phyloP scores from a whole-genome alignment of 2,797 vertebrate genomes.

The Bradypodion pumilum region DNA sequence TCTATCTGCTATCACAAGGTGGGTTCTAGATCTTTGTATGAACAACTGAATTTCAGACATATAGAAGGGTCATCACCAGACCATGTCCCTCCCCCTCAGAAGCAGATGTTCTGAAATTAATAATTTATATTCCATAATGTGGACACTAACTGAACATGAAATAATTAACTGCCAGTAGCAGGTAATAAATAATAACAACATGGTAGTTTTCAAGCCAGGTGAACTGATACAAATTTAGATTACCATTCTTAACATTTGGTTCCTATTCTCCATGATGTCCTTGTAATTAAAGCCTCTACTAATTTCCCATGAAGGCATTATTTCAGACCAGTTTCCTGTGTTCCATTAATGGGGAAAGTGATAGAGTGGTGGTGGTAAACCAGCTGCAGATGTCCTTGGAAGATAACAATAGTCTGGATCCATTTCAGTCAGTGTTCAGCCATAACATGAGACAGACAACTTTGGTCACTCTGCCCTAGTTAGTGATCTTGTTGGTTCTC shows the following conservation, averaged over 20 bases:
- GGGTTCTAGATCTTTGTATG: background rate
- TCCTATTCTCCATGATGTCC: background rate
- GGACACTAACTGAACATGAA: background rate
- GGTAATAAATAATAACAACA: background rate
- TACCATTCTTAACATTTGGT: constrained; percentile 2
- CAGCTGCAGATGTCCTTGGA: too few species aligned
- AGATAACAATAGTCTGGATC: background rate
- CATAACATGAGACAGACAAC: too few species aligned
- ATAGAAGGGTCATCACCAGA: background rate
- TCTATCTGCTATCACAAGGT: background rate
- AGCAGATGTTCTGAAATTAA: background rate
- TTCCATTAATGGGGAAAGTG: too few species aligned
- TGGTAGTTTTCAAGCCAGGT: background rate
- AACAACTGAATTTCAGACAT: background rate
- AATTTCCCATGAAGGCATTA: background rate
- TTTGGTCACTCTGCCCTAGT: too few species aligned
- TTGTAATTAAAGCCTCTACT: constrained; percentile 4
- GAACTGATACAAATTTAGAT: background rate
- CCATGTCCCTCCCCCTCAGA: background rate
- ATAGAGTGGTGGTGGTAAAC: too few species aligned
- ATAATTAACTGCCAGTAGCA: background rate
- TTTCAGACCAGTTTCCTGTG: too few species aligned
- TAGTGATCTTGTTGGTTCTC: too few species aligned
- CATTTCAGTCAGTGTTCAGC: too few species aligned
- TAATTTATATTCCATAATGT: background rate